Base-by-base conservation (phyloP, 2,797 vertebrate genomes). In the Novumbra hubbsi region DNA sequence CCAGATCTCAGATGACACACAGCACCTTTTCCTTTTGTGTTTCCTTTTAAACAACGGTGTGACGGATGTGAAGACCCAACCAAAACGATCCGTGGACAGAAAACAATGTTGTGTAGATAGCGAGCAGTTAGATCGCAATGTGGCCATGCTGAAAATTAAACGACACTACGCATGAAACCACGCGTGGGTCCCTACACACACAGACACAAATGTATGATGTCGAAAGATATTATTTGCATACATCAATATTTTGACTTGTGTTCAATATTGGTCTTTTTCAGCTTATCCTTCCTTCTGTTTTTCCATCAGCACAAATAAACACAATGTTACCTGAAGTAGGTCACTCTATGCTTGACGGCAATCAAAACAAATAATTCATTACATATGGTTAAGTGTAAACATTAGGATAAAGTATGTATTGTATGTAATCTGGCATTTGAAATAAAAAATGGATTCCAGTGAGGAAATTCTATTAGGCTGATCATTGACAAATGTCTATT, bases 401-500 rank as follows among this genome's bases (percentile, higher is more conserved):
- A 62, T 72, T 68, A 60, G 78, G 71, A 81, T 55, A 34, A 78
- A 81, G 73, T 68, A 62, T 77, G 66, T 27, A 68, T 50, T 15
- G 8, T 76, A 72, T 76, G 45, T 71, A 80, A 75, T 70, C 57
- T 73, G 55, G 72, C 73, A 84, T 77, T 76, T 68, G 73, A 76
- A 71, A 80, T 81, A 78, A 80, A 75, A 84, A 83, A 80, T 73
- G 72, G 74, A 69, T 38, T 72, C 38, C 77, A 69, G 73, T 48
- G 62, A 75, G 78, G 21, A 74, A 79, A 79, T 77, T 81, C 57
- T 68, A 80, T 80, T 79, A 76, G 45, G 66, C 57, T 74, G 49
- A 74, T 80, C 81, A 75, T 70, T 72, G 76, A 86, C 77, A 64
- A 82, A 85, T 83, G 73, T 78, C 72, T 68, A 78, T 73, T 77